These are phyloP conservation scores for Fregata magnificens DNA, from an alignment of 2,113 vertebrate species.

Conservation along the genomic window DNA sequence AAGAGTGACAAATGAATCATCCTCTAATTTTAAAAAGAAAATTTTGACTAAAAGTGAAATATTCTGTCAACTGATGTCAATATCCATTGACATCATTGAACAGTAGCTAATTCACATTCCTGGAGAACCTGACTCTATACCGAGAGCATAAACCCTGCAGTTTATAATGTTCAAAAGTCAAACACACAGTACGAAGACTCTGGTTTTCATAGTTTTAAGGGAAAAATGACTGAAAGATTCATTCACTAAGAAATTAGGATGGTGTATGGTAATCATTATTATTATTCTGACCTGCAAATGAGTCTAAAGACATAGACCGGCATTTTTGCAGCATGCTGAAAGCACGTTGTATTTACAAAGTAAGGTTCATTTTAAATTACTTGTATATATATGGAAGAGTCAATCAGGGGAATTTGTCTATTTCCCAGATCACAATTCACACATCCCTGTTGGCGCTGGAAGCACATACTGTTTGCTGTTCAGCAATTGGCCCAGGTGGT, in stretches of 20 bases:
- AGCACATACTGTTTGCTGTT: not conserved
- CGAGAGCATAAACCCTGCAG: not conserved
- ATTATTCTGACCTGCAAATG: not conserved
- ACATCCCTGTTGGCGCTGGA: not conserved
- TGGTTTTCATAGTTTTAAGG: not conserved
- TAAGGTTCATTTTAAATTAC: not conserved
- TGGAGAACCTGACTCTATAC: not conserved
- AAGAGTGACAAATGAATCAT: not conserved
- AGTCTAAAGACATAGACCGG: not conserved
- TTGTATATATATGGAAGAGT: not conserved
- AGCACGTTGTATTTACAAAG: accelerated
- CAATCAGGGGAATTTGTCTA: not conserved
- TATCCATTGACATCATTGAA: not conserved
- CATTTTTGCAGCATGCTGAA: not conserved
- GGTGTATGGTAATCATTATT: not conserved
- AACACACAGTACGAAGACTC: not conserved
- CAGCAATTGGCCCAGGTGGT: not conserved
- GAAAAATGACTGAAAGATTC: not conserved
- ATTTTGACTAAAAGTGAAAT: not conserved
- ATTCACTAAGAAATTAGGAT: not conserved
- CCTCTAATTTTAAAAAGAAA: not conserved
- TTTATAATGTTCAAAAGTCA: not conserved
- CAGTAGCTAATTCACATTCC: not conserved
- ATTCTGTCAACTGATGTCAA: not conserved
- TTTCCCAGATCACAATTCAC: not conserved